Evolutionary conservation across 2,888 invertebrate genomes (phyloP), one percentile per base, ranked within the genome.

Genomic region (Hypsopygia costalis): DNA sequence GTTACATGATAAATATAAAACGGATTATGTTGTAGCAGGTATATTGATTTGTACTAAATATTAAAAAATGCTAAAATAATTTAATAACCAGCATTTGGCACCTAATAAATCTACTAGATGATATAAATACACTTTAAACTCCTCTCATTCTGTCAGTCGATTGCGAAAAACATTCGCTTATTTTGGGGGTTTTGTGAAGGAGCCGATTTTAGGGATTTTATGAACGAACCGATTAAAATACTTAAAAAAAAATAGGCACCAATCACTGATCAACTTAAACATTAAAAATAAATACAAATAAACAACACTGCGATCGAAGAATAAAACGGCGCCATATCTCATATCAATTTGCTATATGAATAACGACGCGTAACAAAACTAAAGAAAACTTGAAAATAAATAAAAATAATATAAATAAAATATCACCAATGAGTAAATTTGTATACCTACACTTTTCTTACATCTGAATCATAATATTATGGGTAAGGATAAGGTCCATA

Each of bases 291-390:
- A 31, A 44, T 9, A 41, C 44, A 43, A n/a, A 49, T 46, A 52
- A 52, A 43, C 37, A 40, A 44, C 34, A 39, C 29, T 16, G 20
- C 42, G 34, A 38, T 49, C 51, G 55, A 64, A 58, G 55, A 53
- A 57, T 49, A 50, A 44, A 41, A 41, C 46, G 44, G 45, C 48
- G 40, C 43, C 43, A 40, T 45, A 34, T 36, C 48, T 52, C 47
- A 47, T 47, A 39, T 58, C 64, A 65, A 68, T 64, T 67, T 62
- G 62, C 58, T 56, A 61, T 63, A 40, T 56, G 61, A 61, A 67
- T 56, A 55, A 28, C 45, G 44, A 28, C 45, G 44, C 20, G 9
- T 22, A 40, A 9, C n/a, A 31, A 21, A 38, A 25, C 22, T 31
- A 16, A 11, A 36, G 4, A 39, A 22, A 43, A 36, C 6, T 7